Evolutionary conservation across 1,140 invertebrate species (phyloP).

Genomic region (Heterodera carotae): DNA sequence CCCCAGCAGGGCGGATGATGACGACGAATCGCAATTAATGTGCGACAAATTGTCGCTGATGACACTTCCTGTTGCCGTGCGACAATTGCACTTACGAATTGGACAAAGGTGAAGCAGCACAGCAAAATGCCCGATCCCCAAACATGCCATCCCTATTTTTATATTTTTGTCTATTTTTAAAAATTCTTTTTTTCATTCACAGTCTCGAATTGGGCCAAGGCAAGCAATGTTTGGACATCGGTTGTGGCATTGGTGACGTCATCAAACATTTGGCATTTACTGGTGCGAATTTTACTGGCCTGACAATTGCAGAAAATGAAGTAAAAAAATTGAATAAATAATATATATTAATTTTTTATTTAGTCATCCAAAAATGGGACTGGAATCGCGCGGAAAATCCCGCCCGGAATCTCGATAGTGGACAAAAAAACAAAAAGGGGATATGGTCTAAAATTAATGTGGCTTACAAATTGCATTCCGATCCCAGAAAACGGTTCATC

Average conservation of each 20-base stretch:
- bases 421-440: no score
- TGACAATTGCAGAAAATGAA: slow-evolving; percentile 63
- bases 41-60: not conserved
- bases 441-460: no score
- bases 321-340: slow-evolving; percentile 25
- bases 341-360: slow-evolving; percentile 15
- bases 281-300: slow-evolving; percentile 56
- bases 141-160: no score
- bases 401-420: no score
- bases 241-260: slow-evolving; percentile 63
- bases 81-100: slow-evolving; percentile 48
- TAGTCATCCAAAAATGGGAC: no score
- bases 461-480: no score
- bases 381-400: no score
- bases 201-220: slow-evolving; percentile 47
- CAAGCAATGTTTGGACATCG: slow-evolving; percentile 58
- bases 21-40: not conserved
- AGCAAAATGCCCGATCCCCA: not conserved
- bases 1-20: no score
- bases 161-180: no score
- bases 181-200: no score
- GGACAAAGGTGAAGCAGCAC: slow-evolving; percentile 37
- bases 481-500: no score
- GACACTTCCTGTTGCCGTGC: slow-evolving; percentile 3
- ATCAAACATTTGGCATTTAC: slow-evolving; percentile 57